These are phyloP conservation scores for Darwinula stevensoni DNA, from an alignment of 2,888 invertebrate genomes.

Conservation along the genomic window DNA sequence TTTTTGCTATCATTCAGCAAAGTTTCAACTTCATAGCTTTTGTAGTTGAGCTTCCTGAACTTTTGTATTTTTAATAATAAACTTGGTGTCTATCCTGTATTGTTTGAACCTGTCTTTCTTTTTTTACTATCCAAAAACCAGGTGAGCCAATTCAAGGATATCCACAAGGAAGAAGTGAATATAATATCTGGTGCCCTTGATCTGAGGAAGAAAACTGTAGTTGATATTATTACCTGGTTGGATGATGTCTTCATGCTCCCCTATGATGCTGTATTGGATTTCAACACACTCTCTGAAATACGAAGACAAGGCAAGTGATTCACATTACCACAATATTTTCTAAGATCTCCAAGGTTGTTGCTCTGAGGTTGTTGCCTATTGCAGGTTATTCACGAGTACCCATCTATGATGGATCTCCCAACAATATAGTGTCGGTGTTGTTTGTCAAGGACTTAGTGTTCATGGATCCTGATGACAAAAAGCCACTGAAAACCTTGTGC, in stretches of 20 bases:
- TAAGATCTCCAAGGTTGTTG: too few species aligned
- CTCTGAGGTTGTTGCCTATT: too few species aligned
- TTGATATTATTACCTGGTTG: slow-evolving; percentile 81
- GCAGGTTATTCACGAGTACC: slow-evolving; percentile 79
- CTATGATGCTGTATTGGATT: slow-evolving; percentile 59
- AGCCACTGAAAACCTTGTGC: slow-evolving; percentile 64
- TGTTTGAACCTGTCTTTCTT: too few species aligned
- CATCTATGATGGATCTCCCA: slow-evolving; percentile 52
- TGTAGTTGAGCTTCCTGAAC: too few species aligned
- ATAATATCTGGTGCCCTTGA: slow-evolving; percentile 92
- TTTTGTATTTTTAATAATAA: too few species aligned
- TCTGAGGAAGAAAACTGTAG: slow-evolving; percentile 68
- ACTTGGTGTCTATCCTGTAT: too few species aligned
- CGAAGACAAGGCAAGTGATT: neutral
- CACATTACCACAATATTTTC: too few species aligned
- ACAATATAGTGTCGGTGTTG: slow-evolving; percentile 67
- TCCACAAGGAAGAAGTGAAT: slow-evolving; percentile 90
- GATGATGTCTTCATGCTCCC: slow-evolving; percentile 92
- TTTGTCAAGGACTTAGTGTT: slow-evolving; percentile 96
- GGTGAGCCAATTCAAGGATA: too few species aligned
- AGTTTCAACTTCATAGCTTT: too few species aligned
- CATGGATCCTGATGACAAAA: slow-evolving; percentile 93
- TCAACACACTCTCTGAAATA: slow-evolving; percentile 42
- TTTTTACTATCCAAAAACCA: too few species aligned
- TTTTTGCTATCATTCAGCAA: too few species aligned